phyloP scores from a whole-genome alignment of 1,140 invertebrate species.

The Anadara kagoshimensis region DNA sequence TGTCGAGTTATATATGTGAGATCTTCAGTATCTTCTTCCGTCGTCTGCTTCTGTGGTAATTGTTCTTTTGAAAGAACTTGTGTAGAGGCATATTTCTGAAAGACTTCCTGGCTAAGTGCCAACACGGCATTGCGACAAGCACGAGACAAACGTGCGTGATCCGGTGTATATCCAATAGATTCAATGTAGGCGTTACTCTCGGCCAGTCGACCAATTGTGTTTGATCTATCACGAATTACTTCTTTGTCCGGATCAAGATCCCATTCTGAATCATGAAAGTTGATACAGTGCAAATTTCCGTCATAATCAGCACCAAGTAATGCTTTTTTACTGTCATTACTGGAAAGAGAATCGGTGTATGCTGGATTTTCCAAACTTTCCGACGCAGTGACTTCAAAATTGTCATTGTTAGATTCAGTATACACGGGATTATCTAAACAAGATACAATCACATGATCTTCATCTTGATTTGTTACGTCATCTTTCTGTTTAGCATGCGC shows the following conservation, averaged over 20 bases:
- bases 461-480: not conserved
- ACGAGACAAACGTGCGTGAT: constrained; percentile 17
- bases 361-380: constrained; percentile 14
- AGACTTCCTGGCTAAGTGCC: constrained; percentile 32
- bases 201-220: not conserved
- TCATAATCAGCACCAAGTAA: constrained; percentile 17
- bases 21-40: constrained; percentile 17
- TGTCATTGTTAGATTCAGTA: not conserved
- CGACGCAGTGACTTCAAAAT: not conserved
- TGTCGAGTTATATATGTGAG: constrained; percentile 36
- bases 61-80: constrained; percentile 1
- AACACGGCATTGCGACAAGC: constrained; percentile 32
- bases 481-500: not conserved
- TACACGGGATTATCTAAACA: not conserved
- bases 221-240: not conserved
- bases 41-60: not conserved
- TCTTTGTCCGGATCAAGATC: not conserved
- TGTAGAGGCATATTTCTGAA: constrained; percentile 9
- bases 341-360: constrained; percentile 31
- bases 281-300: not conserved
- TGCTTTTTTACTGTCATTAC: constrained; percentile 18
- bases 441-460: not conserved
- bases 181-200: constrained; percentile 40
- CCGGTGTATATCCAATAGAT: constrained; percentile 19
- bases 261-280: not conserved